Conservation (phyloP, 2,888 invertebrate genomes). For the Callyntrura guangdongensis region DNA sequence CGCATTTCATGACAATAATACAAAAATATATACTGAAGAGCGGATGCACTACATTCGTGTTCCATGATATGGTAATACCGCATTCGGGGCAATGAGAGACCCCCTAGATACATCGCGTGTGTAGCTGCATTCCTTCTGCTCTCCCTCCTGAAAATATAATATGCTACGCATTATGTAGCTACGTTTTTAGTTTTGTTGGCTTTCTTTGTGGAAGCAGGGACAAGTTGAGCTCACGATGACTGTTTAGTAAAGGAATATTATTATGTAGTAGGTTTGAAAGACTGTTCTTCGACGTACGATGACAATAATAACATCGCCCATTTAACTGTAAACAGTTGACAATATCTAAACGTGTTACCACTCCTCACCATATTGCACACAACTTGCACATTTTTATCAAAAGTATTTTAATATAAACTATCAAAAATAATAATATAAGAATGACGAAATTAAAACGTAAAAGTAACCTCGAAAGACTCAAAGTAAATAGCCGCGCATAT, state of each 20-base stretch:
- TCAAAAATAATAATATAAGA: neutral
- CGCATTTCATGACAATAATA: neutral
- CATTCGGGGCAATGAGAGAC: conserved; percentile 19
- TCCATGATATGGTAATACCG: neutral
- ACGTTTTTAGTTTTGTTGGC: neutral
- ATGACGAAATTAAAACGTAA: neutral
- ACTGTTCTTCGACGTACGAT: neutral
- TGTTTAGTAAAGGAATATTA: neutral
- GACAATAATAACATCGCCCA: conserved; percentile 6
- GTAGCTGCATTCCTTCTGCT: neutral
- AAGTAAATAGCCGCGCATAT: no score
- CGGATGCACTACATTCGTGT: neutral
- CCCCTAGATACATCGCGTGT: neutral
- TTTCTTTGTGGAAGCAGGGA: neutral
- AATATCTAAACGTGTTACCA: no score
- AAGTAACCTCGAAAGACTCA: no score
- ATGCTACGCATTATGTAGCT: neutral
- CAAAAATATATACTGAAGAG: neutral
- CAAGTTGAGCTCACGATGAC: neutral
- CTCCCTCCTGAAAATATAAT: no score
- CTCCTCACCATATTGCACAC: no score
- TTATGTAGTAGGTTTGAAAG: neutral
- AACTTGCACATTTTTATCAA: no score
- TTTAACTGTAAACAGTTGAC: neutral
- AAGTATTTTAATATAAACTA: no score